phyloP scores from a whole-genome alignment of 1,140 invertebrate genomes.

The Lepidurus packardi region DNA sequence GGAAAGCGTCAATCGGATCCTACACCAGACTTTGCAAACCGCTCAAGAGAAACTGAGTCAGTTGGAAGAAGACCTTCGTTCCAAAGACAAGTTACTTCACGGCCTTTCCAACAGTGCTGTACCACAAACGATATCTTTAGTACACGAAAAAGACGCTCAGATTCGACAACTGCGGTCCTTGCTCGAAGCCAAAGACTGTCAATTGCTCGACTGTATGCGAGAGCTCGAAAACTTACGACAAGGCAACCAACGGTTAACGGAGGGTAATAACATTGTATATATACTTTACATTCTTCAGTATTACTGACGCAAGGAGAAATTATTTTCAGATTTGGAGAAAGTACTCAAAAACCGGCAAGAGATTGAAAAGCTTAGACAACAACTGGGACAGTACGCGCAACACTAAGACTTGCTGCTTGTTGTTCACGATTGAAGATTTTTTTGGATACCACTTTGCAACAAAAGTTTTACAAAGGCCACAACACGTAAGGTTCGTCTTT shows the following conservation, averaged over 20 bases:
- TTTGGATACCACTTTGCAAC: too few relatives aligned
- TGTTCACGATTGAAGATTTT: not conserved
- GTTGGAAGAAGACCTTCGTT: not conserved
- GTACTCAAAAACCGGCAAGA: constrained; percentile 26
- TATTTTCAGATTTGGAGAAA: constrained; percentile 31
- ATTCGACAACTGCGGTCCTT: constrained; percentile 29
- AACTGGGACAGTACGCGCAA: not conserved
- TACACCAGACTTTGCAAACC: not conserved
- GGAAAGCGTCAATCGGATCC: not conserved
- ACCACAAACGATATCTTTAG: constrained; percentile 21
- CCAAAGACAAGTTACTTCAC: constrained; percentile 1
- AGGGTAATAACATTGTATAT: constrained; percentile 23
- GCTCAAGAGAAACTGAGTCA: not conserved
- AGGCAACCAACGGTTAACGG: constrained; percentile 26
- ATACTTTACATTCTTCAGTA: not conserved
- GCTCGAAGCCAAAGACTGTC: constrained; percentile 24
- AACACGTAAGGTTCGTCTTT: not conserved
- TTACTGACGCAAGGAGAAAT: not conserved
- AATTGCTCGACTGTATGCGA: constrained; percentile 12
- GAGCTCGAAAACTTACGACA: constrained; percentile 30
- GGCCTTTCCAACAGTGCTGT: not conserved
- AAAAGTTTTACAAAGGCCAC: not conserved
- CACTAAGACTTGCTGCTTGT: not conserved
- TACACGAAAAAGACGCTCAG: constrained; percentile 28
- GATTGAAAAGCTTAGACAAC: constrained; percentile 23